Conservation (phyloP, 1,140 invertebrate genomes). For the Sitobion miscanthi region DNA sequence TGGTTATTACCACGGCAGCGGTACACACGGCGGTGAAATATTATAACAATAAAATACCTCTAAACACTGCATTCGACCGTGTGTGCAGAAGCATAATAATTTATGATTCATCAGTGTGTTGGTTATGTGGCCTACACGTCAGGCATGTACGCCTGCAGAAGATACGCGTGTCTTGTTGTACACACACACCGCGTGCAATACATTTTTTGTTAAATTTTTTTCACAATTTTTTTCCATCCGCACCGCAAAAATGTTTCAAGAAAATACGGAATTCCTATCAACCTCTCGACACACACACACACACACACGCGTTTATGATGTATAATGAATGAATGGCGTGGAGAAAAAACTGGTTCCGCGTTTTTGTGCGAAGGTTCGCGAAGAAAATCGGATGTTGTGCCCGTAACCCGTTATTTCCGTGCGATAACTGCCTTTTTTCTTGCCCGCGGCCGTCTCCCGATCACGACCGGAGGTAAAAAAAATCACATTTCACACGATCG, state of each 20-base stretch:
- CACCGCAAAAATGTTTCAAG: conserved; percentile 36
- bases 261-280: conserved; percentile 47
- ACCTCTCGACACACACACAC: neutral
- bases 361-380: conserved; percentile 45
- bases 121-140: conserved; percentile 46
- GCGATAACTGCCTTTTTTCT: conserved; percentile 11
- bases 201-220: conserved; percentile 5
- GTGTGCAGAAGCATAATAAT: neutral
- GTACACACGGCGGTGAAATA: neutral
- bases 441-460: neutral
- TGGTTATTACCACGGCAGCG: no score
- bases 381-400: conserved; percentile 56
- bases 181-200: neutral
- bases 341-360: conserved; percentile 53
- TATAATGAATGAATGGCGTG: conserved; percentile 46
- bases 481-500: neutral
- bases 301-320: neutral
- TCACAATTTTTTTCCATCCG: neutral
- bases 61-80: neutral
- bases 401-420: conserved; percentile 47
- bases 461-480: neutral
- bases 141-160: neutral
- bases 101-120: conserved; percentile 30
- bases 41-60: neutral
- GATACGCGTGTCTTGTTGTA: neutral